Conservation (phyloP, 2,888 invertebrate species). For the Heteropelma amictum region DNA sequence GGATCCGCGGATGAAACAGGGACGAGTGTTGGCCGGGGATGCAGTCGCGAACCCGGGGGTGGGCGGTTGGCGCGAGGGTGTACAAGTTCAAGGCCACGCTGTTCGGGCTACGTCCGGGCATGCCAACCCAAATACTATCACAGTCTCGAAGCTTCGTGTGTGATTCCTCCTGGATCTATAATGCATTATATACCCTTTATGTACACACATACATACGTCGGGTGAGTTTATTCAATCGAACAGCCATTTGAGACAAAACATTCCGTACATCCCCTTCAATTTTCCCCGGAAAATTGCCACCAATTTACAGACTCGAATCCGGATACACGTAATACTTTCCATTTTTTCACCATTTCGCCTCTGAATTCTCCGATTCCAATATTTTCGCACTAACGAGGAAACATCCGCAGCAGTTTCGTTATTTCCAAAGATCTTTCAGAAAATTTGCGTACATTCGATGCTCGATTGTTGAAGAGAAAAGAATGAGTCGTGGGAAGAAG, state of each 20-base stretch:
- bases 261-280: conserved; percentile 33
- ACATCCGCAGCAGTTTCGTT: too few relatives aligned
- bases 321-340: too few relatives aligned
- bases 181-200: neutral
- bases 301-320: conserved; percentile 6
- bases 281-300: conserved; percentile 31
- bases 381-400: too few relatives aligned
- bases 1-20: conserved; percentile 4
- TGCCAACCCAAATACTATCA: conserved; percentile 69
- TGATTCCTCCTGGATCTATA: neutral
- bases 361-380: too few relatives aligned
- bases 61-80: conserved; percentile 50
- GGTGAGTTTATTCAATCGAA: neutral
- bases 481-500: too few relatives aligned
- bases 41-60: conserved; percentile 26
- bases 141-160: conserved; percentile 38
- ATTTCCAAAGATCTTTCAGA: too few relatives aligned
- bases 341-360: too few relatives aligned
- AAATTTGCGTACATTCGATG: too few relatives aligned
- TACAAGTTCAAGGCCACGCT: conserved; percentile 72
- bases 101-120: conserved; percentile 70
- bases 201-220: neutral
- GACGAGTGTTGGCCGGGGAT: conserved; percentile 23
- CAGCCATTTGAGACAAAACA: conserved; percentile 50
- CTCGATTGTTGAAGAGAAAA: too few relatives aligned